These are phyloP conservation scores for Aphrophora alni DNA, from an alignment of 2,888 invertebrate genomes.

Conservation along the genomic window DNA sequence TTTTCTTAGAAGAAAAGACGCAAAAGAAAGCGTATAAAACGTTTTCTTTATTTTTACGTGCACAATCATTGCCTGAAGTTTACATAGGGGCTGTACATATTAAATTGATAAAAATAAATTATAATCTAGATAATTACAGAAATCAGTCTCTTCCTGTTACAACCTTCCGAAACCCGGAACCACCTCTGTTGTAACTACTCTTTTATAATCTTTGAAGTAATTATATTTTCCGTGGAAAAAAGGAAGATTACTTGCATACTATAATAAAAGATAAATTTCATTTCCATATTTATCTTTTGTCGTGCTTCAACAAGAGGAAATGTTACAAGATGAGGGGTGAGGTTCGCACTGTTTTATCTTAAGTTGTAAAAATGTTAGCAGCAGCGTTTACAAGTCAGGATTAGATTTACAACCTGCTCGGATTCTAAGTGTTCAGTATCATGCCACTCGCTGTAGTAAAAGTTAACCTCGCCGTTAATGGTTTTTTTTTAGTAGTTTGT, in stretches of 20 bases:
- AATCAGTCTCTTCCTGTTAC: no score
- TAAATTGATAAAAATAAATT: no score
- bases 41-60: no score
- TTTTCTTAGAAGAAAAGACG: no score
- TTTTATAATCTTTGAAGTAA: neutral
- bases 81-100: no score
- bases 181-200: no score
- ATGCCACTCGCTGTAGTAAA: neutral
- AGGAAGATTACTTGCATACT: neutral
- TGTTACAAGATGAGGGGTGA: neutral
- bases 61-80: no score
- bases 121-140: no score
- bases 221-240: neutral
- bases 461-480: neutral
- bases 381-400: neutral
- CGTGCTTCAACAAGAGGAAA: neutral
- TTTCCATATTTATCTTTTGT: neutral
- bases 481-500: neutral
- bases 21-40: no score
- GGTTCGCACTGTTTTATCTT: neutral
- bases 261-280: neutral
- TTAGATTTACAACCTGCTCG: neutral
- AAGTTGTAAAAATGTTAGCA: neutral
- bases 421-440: neutral
- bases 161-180: no score